Percentiles rank a stretch among this genome's conserved stretches.
Conservation (phyloP, 2,888 invertebrate genomes). For the Sminthurinus aureus region DNA sequence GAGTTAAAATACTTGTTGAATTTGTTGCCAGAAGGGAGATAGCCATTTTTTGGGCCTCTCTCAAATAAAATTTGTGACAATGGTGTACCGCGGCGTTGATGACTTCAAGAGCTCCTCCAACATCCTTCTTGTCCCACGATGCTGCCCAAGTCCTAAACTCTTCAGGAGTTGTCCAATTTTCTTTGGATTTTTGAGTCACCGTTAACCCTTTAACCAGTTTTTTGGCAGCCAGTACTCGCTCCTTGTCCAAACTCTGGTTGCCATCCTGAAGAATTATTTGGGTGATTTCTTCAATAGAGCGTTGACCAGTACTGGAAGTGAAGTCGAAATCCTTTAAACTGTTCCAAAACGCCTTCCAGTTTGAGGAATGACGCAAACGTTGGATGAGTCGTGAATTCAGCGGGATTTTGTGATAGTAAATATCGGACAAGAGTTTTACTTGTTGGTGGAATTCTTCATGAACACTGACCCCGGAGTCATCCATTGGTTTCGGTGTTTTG, state of each 20-base stretch:
- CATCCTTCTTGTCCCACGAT: not conserved
- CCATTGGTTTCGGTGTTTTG: not conserved
- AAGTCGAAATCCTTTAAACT: not conserved
- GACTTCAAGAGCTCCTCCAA: slow-evolving; percentile 32
- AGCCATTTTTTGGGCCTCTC: slow-evolving; percentile 60
- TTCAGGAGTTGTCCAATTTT: not conserved
- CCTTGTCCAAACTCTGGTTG: not conserved
- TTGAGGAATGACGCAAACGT: not conserved
- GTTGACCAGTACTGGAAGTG: not conserved
- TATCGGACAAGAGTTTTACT: not conserved
- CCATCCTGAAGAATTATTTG: not conserved
- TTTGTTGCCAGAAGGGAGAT: slow-evolving; percentile 56
- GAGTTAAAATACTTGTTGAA: slow-evolving; percentile 58
- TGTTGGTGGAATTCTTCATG: not conserved
- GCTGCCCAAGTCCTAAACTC: not conserved
- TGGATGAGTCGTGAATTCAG: not conserved
- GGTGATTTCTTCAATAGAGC: not conserved
- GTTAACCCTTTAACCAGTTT: slow-evolving; percentile 33
- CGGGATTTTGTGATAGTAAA: not conserved
- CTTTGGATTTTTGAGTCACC: not conserved
- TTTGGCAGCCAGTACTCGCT: slow-evolving; percentile 13
- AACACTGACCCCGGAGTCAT: not conserved
- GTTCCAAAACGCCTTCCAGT: not conserved
- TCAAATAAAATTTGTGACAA: slow-evolving; percentile 51
- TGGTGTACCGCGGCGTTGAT: slow-evolving; percentile 53